These are phyloP conservation scores for Ophioninae sp. DNA, from an alignment of 2,888 invertebrate genomes.

Conservation along the genomic window DNA sequence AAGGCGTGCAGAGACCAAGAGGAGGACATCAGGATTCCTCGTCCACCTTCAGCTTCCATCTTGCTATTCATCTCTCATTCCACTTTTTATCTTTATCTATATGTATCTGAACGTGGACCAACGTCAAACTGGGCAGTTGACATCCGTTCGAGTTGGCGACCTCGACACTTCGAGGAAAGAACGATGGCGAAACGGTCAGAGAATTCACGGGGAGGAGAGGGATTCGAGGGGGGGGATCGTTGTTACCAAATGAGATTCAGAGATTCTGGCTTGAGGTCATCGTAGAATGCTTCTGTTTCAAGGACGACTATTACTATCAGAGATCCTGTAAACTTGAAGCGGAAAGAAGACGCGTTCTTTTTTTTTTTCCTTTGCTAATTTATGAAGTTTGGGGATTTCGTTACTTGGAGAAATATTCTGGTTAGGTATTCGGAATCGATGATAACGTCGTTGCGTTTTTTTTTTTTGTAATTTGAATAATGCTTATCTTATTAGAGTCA, in stretches of 20 bases:
- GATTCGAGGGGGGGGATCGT: slow-evolving; percentile 8
- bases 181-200: slow-evolving; percentile 1
- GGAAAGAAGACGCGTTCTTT: too few species aligned
- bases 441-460: too few species aligned
- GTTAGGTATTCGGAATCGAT: too few species aligned
- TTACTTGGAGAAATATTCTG: too few species aligned
- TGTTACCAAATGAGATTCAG: slow-evolving; percentile 31
- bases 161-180: slow-evolving; percentile 47
- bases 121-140: slow-evolving; percentile 51
- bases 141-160: slow-evolving; percentile 51
- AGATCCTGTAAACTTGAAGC: too few species aligned
- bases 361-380: too few species aligned
- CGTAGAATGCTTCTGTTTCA: slow-evolving; percentile 33
- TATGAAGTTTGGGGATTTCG: neutral
- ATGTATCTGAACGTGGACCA: slow-evolving; percentile 37
- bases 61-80: neutral
- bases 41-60: neutral
- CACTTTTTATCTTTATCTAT: slow-evolving; percentile 6
- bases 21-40: slow-evolving; percentile 9
- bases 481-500: too few species aligned
- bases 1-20: slow-evolving; percentile 41
- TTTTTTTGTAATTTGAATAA: too few species aligned
- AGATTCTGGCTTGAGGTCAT: slow-evolving; percentile 51
- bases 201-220: slow-evolving; percentile 1
- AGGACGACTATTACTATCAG: slow-evolving; percentile 40